These are phyloP conservation scores for Pocillopora grandis DNA, from an alignment of 92 coral and sea anemone genomes.

Conservation along the genomic window DNA sequence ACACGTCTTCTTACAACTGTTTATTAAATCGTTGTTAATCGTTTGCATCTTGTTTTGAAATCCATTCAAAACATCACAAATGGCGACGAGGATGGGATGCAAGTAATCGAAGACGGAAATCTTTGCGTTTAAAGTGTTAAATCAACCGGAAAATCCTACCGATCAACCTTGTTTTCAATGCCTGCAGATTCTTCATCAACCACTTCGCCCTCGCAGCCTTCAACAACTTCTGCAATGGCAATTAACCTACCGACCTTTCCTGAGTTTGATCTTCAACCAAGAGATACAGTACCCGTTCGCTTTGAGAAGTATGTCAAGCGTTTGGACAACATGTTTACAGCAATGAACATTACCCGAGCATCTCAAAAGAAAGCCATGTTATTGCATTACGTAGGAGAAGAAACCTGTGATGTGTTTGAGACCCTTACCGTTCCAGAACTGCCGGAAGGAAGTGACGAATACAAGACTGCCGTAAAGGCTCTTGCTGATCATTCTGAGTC, in stretches of 20 bases:
- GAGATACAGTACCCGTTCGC: slow-evolving; percentile 49
- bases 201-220: not conserved
- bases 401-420: slow-evolving; percentile 61
- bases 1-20: too few species aligned
- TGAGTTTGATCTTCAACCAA: slow-evolving; percentile 57
- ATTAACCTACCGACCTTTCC: slow-evolving; percentile 63
- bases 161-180: slow-evolving; percentile 22
- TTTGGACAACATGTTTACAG: slow-evolving; percentile 53
- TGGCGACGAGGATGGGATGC: slow-evolving; percentile 28
- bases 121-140: not conserved
- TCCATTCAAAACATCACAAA: slow-evolving; percentile 10
- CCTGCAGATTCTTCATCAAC: slow-evolving; percentile 10
- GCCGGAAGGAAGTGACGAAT: slow-evolving; percentile 51
- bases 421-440: slow-evolving; percentile 48
- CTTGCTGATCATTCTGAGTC: slow-evolving; percentile 50
- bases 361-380: slow-evolving; percentile 57
- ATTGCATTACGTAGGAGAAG: slow-evolving; percentile 58
- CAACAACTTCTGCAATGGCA: not conserved
- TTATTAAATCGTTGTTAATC: not conserved
- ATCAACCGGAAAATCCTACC: slow-evolving; percentile 4
- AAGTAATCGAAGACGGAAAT: slow-evolving; percentile 18
- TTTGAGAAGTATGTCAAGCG: slow-evolving; percentile 59
- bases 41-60: not conserved
- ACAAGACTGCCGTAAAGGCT: slow-evolving; percentile 46
- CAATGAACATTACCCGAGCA: slow-evolving; percentile 55